Evolutionary conservation across 1,140 invertebrate species (phyloP), one percentile per base, ranked within the genome.

Genomic region (Mercenaria mercenaria): DNA sequence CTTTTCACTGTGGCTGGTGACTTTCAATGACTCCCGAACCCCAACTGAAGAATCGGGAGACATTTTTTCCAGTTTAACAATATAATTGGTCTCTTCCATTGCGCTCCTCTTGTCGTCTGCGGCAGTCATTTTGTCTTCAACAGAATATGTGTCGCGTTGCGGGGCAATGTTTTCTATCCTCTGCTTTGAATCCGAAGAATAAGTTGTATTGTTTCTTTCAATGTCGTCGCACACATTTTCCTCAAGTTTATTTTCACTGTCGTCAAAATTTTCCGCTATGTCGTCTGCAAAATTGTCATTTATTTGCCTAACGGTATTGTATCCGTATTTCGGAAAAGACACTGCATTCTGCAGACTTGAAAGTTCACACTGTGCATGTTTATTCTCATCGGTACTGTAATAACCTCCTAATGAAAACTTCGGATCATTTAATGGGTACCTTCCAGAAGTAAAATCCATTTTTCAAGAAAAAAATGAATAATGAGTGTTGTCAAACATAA

Each of bases 11-110:
- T 43, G 34, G 32, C 59, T 67, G 0, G 6, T 34, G 23, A 64
- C 20, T 37, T 89, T 89, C 11, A 32, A 29, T 32, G 69, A 29
- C 13, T 84, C 88, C n/a, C 80, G 72, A 13, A 59, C 34, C 41
- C 80, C 72, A 20, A 37, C 72, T 23, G 69, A 26, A 3, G 64
- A 26, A n/a, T 83, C 88, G 15, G 88, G 64, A 0, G 88, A 89
- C 56, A 89, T 89, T 84, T 89, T 89, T 29, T 89, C 88, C 13
- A 89, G 80, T 50, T 89, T 89, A 18, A 89, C 88, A 64, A 89
- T 89, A 61, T 89, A 89, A 52, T 89, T 89, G 0, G 80, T 84
- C 37, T 89, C 88, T 15, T 83, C 80, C 47, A 83, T 56, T 32
- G 13, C 80, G 13, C 23, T 39, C 18, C n/a, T 18, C 23, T 79